phyloP scores from a whole-genome alignment of 2,797 vertebrate species.

The Astyanax mexicanus region DNA sequence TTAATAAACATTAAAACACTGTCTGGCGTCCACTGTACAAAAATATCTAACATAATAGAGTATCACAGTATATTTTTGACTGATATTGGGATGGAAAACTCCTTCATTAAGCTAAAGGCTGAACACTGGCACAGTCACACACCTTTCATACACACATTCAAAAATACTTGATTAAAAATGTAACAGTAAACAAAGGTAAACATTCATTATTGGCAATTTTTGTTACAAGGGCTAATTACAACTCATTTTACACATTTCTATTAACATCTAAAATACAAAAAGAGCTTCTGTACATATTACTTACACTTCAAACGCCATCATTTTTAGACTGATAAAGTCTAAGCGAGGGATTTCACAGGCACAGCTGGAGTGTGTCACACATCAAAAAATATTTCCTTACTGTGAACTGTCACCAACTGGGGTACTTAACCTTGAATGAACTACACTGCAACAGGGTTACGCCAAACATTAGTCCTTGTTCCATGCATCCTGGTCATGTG shows the following conservation, averaged over 20 bases:
- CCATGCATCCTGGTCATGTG: background rate
- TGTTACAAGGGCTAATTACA: constrained; percentile 46
- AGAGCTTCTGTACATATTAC: constrained; percentile 50
- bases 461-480: background rate
- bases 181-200: constrained; percentile 47
- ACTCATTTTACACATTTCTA: constrained; percentile 47
- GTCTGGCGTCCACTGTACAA: constrained; percentile 30
- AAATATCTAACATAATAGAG: constrained; percentile 11
- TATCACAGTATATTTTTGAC: constrained; percentile 42
- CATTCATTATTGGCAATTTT: constrained; percentile 43
- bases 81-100: constrained; percentile 14
- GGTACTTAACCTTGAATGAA: background rate
- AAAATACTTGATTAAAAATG: too few relatives aligned
- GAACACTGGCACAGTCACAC: constrained; percentile 28
- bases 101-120: constrained; percentile 30
- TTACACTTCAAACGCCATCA: constrained; percentile 31
- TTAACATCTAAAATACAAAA: constrained; percentile 51
- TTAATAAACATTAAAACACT: constrained; percentile 44
- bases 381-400: background rate
- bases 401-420: background rate
- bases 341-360: background rate
- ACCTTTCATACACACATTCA: constrained; percentile 34
- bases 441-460: background rate
- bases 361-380: background rate
- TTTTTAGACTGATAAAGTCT: constrained; percentile 39